Evolutionary conservation across 2,113 vertebrate genomes (phyloP), one percentile per base, ranked within the genome.

Genomic region (Oophaga pumilio): DNA sequence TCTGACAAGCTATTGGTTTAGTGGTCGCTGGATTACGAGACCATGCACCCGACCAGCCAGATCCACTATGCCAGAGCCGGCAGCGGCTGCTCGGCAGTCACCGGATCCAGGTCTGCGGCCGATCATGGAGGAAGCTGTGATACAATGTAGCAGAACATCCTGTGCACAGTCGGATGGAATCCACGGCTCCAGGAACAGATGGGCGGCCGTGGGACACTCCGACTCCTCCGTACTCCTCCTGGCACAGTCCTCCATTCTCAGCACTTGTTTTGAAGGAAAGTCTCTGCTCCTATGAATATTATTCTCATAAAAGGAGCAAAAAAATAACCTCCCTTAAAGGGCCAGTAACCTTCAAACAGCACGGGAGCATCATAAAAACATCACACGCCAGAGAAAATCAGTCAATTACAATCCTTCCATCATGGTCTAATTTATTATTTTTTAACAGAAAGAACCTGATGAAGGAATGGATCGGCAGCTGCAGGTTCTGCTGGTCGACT

Each of bases 121-220:
- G 33, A 43, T 43, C 33, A 43, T 2, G 33, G 33, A 43, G 24
- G 66, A 18, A 24, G 17, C 15, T 26, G 66, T 14, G 13, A 11
- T 33, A n/a, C 43, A 22, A 76, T 24, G 49, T 50, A 52, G 52
- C 8, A 77, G 76, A n/a, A 77, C 28, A 62, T 49, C 59, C 80
- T 50, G 59, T 49, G 28, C 66, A 69, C 60, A 69, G 64, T 11
- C 50, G 14, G 24, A 73, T 17, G 33, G 8, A 7, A 62, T 22
- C 10, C 33, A 2, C 49, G 1, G 82, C 20, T 80, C 56, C 57
- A 33, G 56, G 78, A 62, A 62, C 64, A 83, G 33, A 83, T 66
- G 81, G 62, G 20, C 33, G n/a, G 4, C 28, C 62, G 64, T 83
- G 81, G 81, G 81, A 83, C 81, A 68, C 81, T 24, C 17, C 28